Conservation (phyloP, 2,797 vertebrate genomes). For the Pangasius krempfi region DNA sequence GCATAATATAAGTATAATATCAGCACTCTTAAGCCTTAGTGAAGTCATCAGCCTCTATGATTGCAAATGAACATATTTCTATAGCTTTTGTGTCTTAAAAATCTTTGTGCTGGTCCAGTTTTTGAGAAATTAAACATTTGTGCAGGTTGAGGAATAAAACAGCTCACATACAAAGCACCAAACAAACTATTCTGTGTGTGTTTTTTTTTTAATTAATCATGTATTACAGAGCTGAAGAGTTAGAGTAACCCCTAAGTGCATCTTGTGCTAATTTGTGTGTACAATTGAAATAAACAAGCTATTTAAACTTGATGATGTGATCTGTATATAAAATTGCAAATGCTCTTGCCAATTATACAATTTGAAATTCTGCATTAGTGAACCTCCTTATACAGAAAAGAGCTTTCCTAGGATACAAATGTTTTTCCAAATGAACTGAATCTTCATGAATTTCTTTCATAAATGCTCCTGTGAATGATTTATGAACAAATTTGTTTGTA, state of each 20-base stretch:
- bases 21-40: neutral
- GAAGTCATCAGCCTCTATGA: neutral
- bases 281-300: neutral
- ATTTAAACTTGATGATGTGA: neutral
- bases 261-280: neutral
- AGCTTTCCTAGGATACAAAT: neutral
- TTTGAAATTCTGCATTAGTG: neutral
- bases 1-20: neutral
- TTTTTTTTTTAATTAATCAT: neutral
- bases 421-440: neutral
- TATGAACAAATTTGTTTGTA: neutral
- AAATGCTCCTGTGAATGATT: neutral
- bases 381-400: neutral
- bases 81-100: neutral
- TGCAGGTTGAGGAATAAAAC: neutral
- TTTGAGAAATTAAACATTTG: neutral
- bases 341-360: neutral
- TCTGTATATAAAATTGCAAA: neutral
- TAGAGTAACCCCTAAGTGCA: neutral
- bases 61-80: neutral
- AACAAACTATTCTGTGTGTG: neutral
- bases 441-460: neutral
- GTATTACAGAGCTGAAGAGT: neutral
- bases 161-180: neutral
- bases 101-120: neutral